Percentiles rank a stretch among this genome's conserved stretches.
phyloP scores from a whole-genome alignment of 2,888 invertebrate genomes.

The Macrosiphum euphorbiae region DNA sequence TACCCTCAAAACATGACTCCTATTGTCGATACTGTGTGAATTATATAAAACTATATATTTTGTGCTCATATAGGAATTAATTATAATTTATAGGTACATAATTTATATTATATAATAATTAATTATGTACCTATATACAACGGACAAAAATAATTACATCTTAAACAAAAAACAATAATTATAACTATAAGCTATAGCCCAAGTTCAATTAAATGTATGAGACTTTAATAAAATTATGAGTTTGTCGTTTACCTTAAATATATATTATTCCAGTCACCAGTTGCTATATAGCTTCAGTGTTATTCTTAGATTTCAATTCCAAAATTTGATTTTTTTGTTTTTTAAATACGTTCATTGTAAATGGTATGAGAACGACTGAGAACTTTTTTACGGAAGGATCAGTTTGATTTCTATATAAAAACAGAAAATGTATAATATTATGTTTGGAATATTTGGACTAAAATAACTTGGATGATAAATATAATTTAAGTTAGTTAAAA shows the following conservation, averaged over 20 bases:
- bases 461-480: neutral
- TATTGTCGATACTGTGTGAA: neutral
- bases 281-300: neutral
- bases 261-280: neutral
- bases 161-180: neutral
- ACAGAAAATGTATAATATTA: neutral
- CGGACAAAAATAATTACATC: neutral
- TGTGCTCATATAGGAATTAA: neutral
- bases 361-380: neutral
- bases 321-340: neutral
- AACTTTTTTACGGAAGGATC: neutral
- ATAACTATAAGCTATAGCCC: neutral
- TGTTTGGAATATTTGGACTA: neutral
- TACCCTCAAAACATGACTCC: neutral
- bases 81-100: neutral
- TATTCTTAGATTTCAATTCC: neutral
- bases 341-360: neutral
- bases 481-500: neutral
- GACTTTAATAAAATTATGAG: neutral
- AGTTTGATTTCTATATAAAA: neutral
- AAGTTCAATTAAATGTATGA: constrained; percentile 1
- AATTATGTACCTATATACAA: neutral
- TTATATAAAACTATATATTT: neutral
- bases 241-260: neutral
- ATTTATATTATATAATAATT: neutral